Evolutionary conservation across 2,113 vertebrate genomes (phyloP), one percentile per base, ranked within the genome.

Genomic region (Megalops atlanticus): DNA sequence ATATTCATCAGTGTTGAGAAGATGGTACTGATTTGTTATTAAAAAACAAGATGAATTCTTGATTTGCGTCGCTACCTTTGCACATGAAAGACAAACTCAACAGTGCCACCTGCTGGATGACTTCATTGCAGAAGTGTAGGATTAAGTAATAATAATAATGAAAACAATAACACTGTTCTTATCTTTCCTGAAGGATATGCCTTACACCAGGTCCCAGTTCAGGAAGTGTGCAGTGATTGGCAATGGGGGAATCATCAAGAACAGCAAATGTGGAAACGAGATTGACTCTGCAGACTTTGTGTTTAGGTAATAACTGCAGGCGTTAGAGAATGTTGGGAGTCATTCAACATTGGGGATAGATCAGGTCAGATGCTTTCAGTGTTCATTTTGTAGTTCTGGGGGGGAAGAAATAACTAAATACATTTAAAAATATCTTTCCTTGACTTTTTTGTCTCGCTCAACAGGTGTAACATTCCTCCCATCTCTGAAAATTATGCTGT

Each of bases 151-250:
- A n/a, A n/a, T n/a, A n/a, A n/a, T n/a, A n/a, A n/a, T n/a, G n/a
- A n/a, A n/a, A n/a, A n/a, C 70, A 64, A 10, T 75, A 72, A 73
- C 21, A 18, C 41, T 75, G 11, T 80, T 16, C 85, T 75, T 81
- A 41, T 84, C 81, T 84, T 70, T 68, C 81, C 76, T 87, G 49
- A 84, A 99, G 98, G 98, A 99, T 73, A 99, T 99, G 97, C 98
- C 97, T 0, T 98, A 96, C 88, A 95, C 95, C 78, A 96, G 97
- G 80, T 98, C 97, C 16, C 97, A 99, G 94, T 99, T 97, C 84
- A 99, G 97, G 93, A 98, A 96, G 81, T 99, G 98, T 58, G 98
- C 97, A 0, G 98, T 99, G 49, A 95, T 99, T 77, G 98, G 98
- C 85, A 99, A 99, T 0, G 98, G 98, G 38, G 98, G 98, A 36